These are phyloP conservation scores for Rhynchomys soricoides DNA, from an alignment of 2,113 vertebrate species.

Conservation along the genomic window DNA sequence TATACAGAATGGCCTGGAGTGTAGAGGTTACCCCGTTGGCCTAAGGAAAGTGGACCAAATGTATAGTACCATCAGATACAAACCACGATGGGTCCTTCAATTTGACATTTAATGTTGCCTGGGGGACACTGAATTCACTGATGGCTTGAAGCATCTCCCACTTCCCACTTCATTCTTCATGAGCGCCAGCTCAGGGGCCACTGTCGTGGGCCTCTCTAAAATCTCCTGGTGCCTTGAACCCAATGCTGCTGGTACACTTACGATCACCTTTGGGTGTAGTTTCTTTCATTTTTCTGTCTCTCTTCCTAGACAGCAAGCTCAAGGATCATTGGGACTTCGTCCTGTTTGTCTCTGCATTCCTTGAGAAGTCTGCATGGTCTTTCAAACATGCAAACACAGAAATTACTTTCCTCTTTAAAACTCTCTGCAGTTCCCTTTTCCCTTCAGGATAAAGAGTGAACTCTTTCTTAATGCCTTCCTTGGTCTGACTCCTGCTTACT, in stretches of 20 bases:
- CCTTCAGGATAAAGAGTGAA: neutral
- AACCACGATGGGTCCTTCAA: neutral
- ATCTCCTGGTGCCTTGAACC: neutral
- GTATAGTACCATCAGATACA: neutral
- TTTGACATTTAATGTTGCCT: neutral
- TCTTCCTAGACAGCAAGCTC: neutral
- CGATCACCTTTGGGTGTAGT: neutral
- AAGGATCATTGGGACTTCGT: neutral
- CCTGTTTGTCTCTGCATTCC: neutral
- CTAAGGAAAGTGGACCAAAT: neutral
- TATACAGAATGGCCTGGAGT: neutral
- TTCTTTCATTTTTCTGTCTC: neutral
- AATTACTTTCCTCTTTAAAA: neutral
- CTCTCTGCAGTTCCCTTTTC: neutral
- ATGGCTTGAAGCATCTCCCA: neutral
- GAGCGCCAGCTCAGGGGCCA: neutral
- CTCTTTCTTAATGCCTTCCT: neutral
- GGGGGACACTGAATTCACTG: neutral
- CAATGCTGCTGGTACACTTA: neutral
- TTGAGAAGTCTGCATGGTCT: neutral
- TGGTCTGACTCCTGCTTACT: neutral
- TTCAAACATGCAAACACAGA: conserved; percentile 35
- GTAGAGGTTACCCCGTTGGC: neutral
- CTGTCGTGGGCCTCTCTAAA: neutral
- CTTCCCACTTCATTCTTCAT: neutral